Conservation (phyloP, 2,888 invertebrate genomes). For the Myopa tessellatipennis region DNA sequence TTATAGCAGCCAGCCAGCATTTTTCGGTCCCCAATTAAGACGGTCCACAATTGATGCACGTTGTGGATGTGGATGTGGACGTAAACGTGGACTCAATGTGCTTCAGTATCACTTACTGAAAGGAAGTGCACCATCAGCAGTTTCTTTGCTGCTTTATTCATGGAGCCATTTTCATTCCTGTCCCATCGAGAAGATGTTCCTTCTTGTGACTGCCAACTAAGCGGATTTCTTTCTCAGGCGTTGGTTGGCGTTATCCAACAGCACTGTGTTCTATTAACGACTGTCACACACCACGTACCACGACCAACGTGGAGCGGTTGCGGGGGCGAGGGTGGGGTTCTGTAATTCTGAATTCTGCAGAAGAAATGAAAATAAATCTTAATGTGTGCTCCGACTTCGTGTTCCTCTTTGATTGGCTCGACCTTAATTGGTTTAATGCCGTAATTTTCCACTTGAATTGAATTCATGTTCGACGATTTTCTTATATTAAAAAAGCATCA, state of each 20-base stretch:
- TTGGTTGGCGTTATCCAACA: background rate
- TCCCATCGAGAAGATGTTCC: background rate
- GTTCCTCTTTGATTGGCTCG: conserved; percentile 35
- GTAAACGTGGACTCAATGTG: background rate
- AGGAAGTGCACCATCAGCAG: conserved; percentile 61
- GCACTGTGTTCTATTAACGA: background rate
- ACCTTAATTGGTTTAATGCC: conserved; percentile 45
- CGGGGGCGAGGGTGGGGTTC: background rate
- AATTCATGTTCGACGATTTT: conserved; percentile 18
- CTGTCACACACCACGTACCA: no score
- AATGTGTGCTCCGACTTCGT: conserved; percentile 19
- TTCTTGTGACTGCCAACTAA: conserved; percentile 24
- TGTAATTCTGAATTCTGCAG: background rate
- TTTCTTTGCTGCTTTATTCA: conserved; percentile 45
- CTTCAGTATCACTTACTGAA: conserved; percentile 55
- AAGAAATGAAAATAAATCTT: conserved; percentile 26
- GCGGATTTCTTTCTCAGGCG: conserved; percentile 24
- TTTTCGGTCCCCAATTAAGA: conserved; percentile 32
- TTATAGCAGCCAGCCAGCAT: background rate
- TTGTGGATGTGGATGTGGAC: conserved; percentile 25
- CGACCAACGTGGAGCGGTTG: background rate
- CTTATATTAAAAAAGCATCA: conserved; percentile 10
- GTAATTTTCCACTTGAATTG: conserved; percentile 56
- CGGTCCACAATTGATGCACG: conserved; percentile 30
- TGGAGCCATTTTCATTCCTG: conserved; percentile 47